phyloP scores from a whole-genome alignment of 2,113 vertebrate genomes.

The Edolisoma coerulescens region DNA sequence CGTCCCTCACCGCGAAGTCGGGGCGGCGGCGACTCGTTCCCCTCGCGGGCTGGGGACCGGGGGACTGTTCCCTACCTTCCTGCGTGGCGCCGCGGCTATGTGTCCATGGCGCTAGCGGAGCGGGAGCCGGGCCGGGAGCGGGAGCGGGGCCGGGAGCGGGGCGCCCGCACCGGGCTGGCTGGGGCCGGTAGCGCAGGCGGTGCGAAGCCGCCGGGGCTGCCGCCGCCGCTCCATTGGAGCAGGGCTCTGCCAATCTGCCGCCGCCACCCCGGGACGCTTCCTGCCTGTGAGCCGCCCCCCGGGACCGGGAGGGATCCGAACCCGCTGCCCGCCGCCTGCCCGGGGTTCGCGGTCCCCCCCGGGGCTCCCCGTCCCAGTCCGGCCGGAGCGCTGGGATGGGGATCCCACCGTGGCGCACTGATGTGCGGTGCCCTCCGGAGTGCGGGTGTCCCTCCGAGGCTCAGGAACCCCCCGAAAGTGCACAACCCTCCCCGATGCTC shows the following conservation, averaged over 20 bases:
- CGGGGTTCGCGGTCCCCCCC: background rate
- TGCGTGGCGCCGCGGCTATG: background rate
- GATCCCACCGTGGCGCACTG: background rate
- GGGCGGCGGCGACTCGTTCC: background rate
- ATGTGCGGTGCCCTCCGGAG: too few species aligned
- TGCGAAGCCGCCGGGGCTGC: constrained; percentile 3
- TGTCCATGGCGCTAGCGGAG: constrained; percentile 27
- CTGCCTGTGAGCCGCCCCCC: constrained; percentile 14
- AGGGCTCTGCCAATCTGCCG: constrained; percentile 48
- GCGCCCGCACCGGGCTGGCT: constrained; percentile 11
- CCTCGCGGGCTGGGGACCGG: too few species aligned
- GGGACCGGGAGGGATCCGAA: background rate
- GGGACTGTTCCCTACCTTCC: constrained; percentile 4
- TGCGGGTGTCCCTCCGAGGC: fast-evolving
- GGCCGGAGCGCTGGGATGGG: background rate
- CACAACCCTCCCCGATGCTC: background rate
- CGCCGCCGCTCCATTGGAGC: constrained; percentile 46
- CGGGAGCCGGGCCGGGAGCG: background rate
- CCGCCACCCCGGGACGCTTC: constrained; percentile 21
- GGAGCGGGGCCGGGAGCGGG: background rate
- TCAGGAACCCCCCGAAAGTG: background rate
- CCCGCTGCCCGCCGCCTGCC: fast-evolving
- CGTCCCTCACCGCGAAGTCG: background rate
- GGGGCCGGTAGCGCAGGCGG: constrained; percentile 21
- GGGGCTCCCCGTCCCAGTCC: background rate